Evolutionary conservation across 2,888 invertebrate species (phyloP), one percentile per base, ranked within the genome.

Genomic region (Geotrupes spiniger): DNA sequence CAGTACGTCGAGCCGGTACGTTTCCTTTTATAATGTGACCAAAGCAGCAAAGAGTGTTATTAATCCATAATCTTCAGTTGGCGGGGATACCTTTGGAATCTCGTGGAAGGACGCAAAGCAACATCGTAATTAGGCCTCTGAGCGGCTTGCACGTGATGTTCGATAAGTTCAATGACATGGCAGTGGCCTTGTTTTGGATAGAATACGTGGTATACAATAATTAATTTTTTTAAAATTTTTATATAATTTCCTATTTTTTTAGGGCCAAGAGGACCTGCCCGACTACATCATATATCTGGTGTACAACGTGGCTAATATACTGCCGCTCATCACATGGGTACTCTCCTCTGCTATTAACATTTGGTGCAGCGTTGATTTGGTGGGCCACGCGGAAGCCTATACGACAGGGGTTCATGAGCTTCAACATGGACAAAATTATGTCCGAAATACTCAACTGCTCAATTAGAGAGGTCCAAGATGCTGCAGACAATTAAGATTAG

Each of bases 1-100:
- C 63, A 79, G 79, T 52, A 84, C 42, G 74, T 89, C 3, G 89
- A 90, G 72, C 89, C 90, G 15, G 86, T 84, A 67, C 76, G 70
- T 63, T 21, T 21, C 21, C 6, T 21, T 21, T 21, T 21, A 6
- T 21, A 6, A 21, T 21, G 21, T 21, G 21, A 6, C 21, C 21
- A 6, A 21, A n/a, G n/a, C n/a, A n/a, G n/a, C n/a, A n/a, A n/a
- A n/a, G n/a, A 27, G 3, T n/a, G n/a, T n/a, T n/a, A n/a, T n/a
- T n/a, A n/a, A n/a, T n/a, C n/a, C n/a, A n/a, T n/a, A 6, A 21
- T 21, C 4, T 21, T 11, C 25, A 84, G 84, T 62, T 73, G 11
- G 79, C 81, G 0, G 87, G 87, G 1, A 78, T 84, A 15, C 85
- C 87, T 0, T 73, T 85, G 46, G 74, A 76, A 37, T 82, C 83